phyloP scores from a whole-genome alignment of 1,140 invertebrate genomes.

The Delia radicum region DNA sequence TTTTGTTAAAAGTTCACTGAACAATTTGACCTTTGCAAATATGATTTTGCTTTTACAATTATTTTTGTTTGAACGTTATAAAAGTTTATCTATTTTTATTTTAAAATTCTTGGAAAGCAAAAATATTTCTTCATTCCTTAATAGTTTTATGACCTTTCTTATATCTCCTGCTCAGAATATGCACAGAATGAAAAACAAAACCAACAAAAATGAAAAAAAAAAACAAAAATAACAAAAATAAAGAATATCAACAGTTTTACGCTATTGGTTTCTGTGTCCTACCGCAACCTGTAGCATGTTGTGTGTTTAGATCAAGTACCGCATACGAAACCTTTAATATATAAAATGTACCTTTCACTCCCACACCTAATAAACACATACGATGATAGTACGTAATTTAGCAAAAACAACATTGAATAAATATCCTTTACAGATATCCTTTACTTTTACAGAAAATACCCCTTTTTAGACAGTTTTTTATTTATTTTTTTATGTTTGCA shows the following conservation, averaged over 20 bases:
- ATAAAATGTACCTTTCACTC: background rate
- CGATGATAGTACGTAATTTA: background rate
- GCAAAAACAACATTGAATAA: background rate
- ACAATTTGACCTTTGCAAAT: no score
- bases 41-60: no score
- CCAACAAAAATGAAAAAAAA: background rate
- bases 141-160: background rate
- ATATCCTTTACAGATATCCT: background rate
- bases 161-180: background rate
- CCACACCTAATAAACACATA: background rate
- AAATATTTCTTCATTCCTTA: background rate
- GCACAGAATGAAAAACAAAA: background rate
- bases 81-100: no score
- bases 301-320: background rate
- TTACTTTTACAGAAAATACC: background rate
- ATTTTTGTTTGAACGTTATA: no score
- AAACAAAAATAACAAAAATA: background rate
- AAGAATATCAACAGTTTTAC: background rate
- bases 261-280: background rate
- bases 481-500: no score
- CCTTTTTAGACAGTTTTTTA: background rate
- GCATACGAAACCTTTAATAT: background rate
- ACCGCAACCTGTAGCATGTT: slow-evolving; percentile 19
- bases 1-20: no score
- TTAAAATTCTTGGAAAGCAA: background rate